These are phyloP conservation scores for Centropus unirufus DNA, from an alignment of 2,113 vertebrate species.

Conservation along the genomic window DNA sequence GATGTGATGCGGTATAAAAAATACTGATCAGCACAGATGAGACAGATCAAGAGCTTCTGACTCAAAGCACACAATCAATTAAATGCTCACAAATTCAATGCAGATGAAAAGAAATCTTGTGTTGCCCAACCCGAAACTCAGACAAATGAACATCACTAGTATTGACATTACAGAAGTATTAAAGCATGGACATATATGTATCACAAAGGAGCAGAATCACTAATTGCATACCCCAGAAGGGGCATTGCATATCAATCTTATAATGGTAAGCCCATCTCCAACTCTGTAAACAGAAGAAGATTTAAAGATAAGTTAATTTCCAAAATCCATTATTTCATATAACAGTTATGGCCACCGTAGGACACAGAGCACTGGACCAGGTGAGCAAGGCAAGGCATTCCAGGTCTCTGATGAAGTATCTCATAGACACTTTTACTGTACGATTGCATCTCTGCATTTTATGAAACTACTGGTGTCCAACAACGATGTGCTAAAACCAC, in stretches of 20 bases:
- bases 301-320: background rate
- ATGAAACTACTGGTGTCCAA: background rate
- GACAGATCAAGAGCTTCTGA: constrained; percentile 60
- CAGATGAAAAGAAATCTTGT: constrained; percentile 31
- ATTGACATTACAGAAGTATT: background rate
- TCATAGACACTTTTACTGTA: background rate
- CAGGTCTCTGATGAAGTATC: background rate
- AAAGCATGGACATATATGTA: accelerated
- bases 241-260: background rate
- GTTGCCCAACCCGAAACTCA: background rate
- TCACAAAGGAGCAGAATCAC: background rate
- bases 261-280: background rate
- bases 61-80: constrained; percentile 59
- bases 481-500: background rate
- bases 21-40: constrained; percentile 44
- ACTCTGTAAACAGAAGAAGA: background rate
- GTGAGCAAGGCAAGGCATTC: background rate
- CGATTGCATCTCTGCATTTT: accelerated
- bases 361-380: background rate
- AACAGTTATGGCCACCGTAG: accelerated
- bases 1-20: constrained; percentile 55
- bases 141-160: background rate
- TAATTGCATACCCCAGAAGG: background rate
- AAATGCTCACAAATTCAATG: constrained; percentile 22
- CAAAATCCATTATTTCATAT: background rate